phyloP scores from a whole-genome alignment of 2,797 vertebrate genomes.

The Valencia hispanica region DNA sequence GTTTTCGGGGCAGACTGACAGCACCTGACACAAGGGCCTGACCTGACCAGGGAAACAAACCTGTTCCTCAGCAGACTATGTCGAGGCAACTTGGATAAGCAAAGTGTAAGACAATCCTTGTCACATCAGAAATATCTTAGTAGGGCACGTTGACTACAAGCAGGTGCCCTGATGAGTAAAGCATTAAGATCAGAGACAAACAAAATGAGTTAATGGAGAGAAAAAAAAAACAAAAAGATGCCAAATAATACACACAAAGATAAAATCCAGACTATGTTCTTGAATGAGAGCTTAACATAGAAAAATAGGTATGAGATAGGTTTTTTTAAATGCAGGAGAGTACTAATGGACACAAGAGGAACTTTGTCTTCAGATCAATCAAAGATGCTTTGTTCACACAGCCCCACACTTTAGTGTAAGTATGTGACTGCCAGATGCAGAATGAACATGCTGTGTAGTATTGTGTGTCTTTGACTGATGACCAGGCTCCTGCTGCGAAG shows the following conservation, averaged over 20 bases:
- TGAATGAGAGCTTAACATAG: neutral
- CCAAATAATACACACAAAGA: slow-evolving; percentile 21
- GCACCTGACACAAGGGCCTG: slow-evolving; percentile 66
- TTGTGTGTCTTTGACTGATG: slow-evolving; percentile 56
- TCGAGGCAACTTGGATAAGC: slow-evolving; percentile 73
- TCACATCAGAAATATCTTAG: slow-evolving; percentile 76
- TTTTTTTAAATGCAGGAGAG: slow-evolving; percentile 20
- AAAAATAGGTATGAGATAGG: neutral
- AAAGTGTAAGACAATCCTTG: slow-evolving; percentile 73
- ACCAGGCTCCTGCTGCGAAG: slow-evolving; percentile 50
- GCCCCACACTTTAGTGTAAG: slow-evolving; percentile 18
- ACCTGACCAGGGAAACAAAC: slow-evolving; percentile 67
- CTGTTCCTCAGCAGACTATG: slow-evolving; percentile 63
- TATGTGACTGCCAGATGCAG: slow-evolving; percentile 28
- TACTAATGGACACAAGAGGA: neutral
- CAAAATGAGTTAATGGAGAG: slow-evolving; percentile 36
- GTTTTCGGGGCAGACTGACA: slow-evolving; percentile 54
- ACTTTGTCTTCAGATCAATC: slow-evolving; percentile 17
- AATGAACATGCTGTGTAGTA: slow-evolving; percentile 44
- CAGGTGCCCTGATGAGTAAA: slow-evolving; percentile 72
- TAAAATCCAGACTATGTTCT: neutral
- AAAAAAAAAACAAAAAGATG: too few relatives aligned
- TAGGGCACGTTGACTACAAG: slow-evolving; percentile 65
- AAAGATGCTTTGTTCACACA: slow-evolving; percentile 23
- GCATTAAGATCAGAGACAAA: slow-evolving; percentile 72